Evolutionary conservation across 2,888 invertebrate genomes (phyloP), one percentile per base, ranked within the genome.

Genomic region (Scotopteryx bipunctaria): DNA sequence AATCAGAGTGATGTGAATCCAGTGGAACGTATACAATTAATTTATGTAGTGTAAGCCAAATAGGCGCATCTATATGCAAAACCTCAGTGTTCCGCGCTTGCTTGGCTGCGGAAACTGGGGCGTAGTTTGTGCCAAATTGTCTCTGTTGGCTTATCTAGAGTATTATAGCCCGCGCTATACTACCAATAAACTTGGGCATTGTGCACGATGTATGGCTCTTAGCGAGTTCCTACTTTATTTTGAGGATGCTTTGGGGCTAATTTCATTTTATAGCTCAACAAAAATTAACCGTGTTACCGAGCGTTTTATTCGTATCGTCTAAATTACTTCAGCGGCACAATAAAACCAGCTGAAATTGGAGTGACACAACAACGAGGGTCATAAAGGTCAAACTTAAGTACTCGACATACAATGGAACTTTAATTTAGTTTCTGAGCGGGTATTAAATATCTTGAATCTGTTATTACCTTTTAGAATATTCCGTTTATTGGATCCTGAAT

Each of bases 81-180:
- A 86, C 80, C 85, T 83, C 80, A 73, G 83, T 80, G 81, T 72
- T 70, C 65, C 67, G 46, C 69, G 78, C 81, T 82, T 82, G 80
- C 85, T 85, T 84, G 84, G 86, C 84, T 83, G 65, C 76, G 75
- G 77, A 86, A 63, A 85, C 81, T 83, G 70, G 86, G 82, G 74
- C 86, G 82, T 74, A 76, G 81, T 78, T 80, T 81, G 85, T 89
- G 89, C 89, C 90, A 90, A 89, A 89, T 88, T 83, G 90, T 88
- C 88, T 85, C 81, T 73, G 81, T 74, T 81, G 84, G 89, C 89
- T 90, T 90, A 90, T 90, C 90, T 89, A 73, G 74, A 82, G 83
- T 83, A 86, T 83, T 83, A 85, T 83, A 77, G 80, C 77, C 77
- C 73, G 77, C 76, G 77, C 78, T 78, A 70, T 73, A 78, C 72